These are phyloP conservation scores for Atrina japonica DNA, from an alignment of 2,888 invertebrate species.

Conservation along the genomic window DNA sequence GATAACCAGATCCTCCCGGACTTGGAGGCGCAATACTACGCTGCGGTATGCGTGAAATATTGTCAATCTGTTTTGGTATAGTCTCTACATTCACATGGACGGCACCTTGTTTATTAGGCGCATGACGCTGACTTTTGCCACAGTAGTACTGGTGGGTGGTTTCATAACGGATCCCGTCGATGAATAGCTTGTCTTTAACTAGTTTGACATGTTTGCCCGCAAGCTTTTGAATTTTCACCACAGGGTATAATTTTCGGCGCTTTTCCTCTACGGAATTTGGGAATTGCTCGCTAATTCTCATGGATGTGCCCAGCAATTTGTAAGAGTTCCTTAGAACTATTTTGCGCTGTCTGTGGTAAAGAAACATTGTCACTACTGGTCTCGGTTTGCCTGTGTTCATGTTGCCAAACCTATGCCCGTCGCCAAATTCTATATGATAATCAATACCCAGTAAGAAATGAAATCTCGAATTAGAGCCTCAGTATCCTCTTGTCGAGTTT, in stretches of 20 bases:
- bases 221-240: background rate
- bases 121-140: too few species aligned
- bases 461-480: background rate
- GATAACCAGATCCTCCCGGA: too few species aligned
- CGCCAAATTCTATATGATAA: background rate
- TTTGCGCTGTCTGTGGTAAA: background rate
- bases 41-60: too few species aligned
- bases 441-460: background rate
- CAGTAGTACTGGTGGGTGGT: too few species aligned
- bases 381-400: background rate
- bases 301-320: background rate
- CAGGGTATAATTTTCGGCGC: background rate
- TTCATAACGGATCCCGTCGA: background rate
- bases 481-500: background rate
- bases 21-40: too few species aligned
- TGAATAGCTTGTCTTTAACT: background rate
- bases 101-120: too few species aligned
- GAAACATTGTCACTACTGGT: conserved; percentile 1
- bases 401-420: conserved; percentile 9
- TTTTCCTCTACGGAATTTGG: background rate
- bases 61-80: too few species aligned
- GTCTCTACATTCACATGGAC: too few species aligned
- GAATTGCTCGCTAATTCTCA: conserved; percentile 14
- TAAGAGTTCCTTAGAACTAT: background rate
- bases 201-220: background rate